Conservation (phyloP, 2,797 vertebrate genomes). For the Sebastes taczanowskii region DNA sequence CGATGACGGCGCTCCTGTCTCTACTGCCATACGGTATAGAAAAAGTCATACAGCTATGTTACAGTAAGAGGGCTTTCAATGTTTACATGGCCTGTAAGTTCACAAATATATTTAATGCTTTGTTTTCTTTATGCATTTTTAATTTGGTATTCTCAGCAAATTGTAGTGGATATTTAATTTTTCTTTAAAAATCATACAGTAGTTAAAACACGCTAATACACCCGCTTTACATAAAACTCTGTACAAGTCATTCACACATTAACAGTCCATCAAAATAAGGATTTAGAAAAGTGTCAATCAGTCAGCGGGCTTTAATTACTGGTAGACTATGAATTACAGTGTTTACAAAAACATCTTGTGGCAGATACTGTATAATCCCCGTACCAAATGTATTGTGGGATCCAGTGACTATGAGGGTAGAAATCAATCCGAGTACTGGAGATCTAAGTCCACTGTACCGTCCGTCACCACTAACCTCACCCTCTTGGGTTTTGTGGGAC, state of each 20-base stretch:
- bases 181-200: constrained; percentile 37
- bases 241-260: constrained; percentile 47
- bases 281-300: constrained; percentile 55
- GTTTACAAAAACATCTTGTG: constrained; percentile 57
- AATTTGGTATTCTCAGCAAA: constrained; percentile 61
- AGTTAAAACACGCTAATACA: constrained; percentile 53
- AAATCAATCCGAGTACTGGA: constrained; percentile 86
- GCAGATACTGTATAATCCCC: constrained; percentile 9
- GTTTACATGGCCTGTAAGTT: constrained; percentile 32
- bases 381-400: not conserved
- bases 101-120: constrained; percentile 59
- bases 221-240: constrained; percentile 57
- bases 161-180: constrained; percentile 32
- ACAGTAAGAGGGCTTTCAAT: constrained; percentile 51
- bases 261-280: constrained; percentile 52
- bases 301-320: constrained; percentile 31
- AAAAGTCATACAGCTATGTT: constrained; percentile 65
- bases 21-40: constrained; percentile 55
- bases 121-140: constrained; percentile 29
- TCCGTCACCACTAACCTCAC: constrained; percentile 93
- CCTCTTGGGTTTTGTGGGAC: constrained; percentile 85
- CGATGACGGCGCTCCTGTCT: constrained; percentile 36
- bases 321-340: constrained; percentile 41
- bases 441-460: constrained; percentile 90
- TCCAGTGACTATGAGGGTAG: not conserved